Evolutionary conservation across 2,888 invertebrate genomes (phyloP).

Genomic region (Drosophila niveifrons): DNA sequence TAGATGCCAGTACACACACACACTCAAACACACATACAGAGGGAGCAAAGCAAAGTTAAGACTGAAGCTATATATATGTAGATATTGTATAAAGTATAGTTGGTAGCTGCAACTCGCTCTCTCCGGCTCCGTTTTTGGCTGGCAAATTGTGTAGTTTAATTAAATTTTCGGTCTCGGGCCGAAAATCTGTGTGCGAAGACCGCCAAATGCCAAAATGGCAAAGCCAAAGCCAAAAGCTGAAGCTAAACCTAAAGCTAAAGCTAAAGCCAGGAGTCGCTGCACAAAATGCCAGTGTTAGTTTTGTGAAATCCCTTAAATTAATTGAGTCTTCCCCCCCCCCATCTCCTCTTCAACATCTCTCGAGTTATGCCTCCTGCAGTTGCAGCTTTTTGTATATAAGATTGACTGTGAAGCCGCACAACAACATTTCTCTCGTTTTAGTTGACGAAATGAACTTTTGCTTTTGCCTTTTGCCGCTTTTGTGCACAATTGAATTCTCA

Average conservation of each 20-base stretch:
- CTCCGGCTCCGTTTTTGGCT: constrained; percentile 5
- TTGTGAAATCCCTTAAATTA: constrained; percentile 71
- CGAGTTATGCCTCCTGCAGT: constrained; percentile 2
- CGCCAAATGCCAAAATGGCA: constrained; percentile 61
- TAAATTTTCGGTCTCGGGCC: constrained; percentile 64
- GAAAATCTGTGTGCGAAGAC: constrained; percentile 69
- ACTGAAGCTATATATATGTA: neutral
- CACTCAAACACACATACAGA: neutral
- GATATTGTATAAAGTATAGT: neutral
- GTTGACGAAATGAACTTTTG: constrained; percentile 67
- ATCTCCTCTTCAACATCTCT: neutral
- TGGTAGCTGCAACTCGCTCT: neutral
- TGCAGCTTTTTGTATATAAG: constrained; percentile 25
- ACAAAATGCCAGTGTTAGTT: constrained; percentile 56
- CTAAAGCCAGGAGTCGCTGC: constrained; percentile 19
- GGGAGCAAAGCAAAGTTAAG: constrained; percentile 9
- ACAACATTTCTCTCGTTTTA: constrained; percentile 30
- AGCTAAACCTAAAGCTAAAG: constrained; percentile 8
- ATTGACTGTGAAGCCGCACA: constrained; percentile 63
- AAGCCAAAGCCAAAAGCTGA: constrained; percentile 50
- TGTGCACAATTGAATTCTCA: constrained; percentile 45
- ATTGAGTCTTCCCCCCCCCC: constrained; percentile 58
- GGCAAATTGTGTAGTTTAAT: constrained; percentile 64
- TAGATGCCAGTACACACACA: constrained; percentile 64
- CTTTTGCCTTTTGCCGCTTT: constrained; percentile 26